Conservation (phyloP, 2,113 vertebrate species). For the Seriola dumerili region DNA sequence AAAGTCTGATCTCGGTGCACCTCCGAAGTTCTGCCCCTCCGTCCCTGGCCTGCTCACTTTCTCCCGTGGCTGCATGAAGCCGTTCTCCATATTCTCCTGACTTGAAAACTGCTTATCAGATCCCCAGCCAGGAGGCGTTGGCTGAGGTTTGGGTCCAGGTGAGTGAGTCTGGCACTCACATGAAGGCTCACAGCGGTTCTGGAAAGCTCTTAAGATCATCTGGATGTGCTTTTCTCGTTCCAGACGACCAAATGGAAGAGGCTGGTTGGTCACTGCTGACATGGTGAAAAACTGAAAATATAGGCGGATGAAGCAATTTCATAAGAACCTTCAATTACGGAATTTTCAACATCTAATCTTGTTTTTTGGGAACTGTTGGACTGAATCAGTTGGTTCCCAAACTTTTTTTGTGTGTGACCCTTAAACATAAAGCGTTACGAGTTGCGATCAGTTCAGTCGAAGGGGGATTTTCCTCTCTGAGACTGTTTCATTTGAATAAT, state of each 20-base stretch:
- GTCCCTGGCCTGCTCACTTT: neutral
- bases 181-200: conserved; percentile 47
- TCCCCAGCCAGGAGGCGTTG: neutral
- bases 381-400: neutral
- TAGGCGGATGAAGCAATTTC: neutral
- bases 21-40: conserved; percentile 26
- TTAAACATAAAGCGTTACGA: neutral
- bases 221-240: conserved; percentile 87
- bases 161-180: conserved; percentile 50
- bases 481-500: neutral
- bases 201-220: conserved; percentile 74
- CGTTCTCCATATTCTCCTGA: conserved; percentile 2
- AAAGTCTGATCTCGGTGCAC: conserved; percentile 31
- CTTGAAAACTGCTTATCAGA: conserved; percentile 14
- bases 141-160: conserved; percentile 20
- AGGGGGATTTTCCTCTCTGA: neutral
- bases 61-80: neutral
- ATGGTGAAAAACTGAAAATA: conserved; percentile 63
- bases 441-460: neutral
- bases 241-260: conserved; percentile 80
- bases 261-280: conserved; percentile 82
- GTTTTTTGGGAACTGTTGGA: neutral
- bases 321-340: neutral
- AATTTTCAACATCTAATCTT: neutral
- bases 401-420: neutral